Evolutionary conservation across 1,140 invertebrate species (phyloP).

Genomic region (Capitella teleta): DNA sequence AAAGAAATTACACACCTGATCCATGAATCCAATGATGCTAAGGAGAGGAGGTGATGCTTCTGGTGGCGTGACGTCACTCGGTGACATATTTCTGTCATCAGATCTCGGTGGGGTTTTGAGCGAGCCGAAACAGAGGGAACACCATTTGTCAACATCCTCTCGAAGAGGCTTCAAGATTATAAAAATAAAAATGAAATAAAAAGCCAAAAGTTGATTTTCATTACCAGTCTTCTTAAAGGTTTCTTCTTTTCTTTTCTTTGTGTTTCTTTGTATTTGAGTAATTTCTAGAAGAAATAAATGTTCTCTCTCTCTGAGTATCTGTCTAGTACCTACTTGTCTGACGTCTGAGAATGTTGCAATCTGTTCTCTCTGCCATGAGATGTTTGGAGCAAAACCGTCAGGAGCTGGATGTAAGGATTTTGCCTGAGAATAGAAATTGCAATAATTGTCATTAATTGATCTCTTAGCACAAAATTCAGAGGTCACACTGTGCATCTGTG

Average conservation of each 20-base stretch:
- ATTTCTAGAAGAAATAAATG: slow-evolving; percentile 11
- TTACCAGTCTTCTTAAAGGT: no score
- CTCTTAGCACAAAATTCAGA: background rate
- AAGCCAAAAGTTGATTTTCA: background rate
- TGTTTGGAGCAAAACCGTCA: slow-evolving; percentile 32
- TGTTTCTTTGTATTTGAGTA: background rate
- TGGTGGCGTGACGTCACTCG: slow-evolving; percentile 2
- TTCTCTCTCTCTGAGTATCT: slow-evolving; percentile 22
- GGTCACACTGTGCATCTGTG: background rate
- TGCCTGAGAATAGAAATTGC: slow-evolving; percentile 14
- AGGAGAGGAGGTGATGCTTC: slow-evolving; percentile 37
- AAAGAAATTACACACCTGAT: slow-evolving; percentile 27
- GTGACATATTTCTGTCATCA: background rate
- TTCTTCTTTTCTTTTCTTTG: no score
- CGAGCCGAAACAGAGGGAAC: slow-evolving; percentile 35
- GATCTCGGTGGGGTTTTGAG: slow-evolving; percentile 10
- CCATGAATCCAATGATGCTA: slow-evolving; percentile 43
- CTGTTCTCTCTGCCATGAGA: slow-evolving; percentile 47
- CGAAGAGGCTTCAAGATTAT: background rate
- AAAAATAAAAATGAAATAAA: slow-evolving; percentile 9
- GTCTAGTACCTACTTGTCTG: slow-evolving; percentile 35
- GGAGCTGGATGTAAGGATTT: slow-evolving; percentile 44
- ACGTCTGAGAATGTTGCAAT: slow-evolving; percentile 45
- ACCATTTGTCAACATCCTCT: background rate
- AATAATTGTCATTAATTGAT: background rate